phyloP scores from a whole-genome alignment of 2,888 invertebrate genomes.

The Acleris laterana region DNA sequence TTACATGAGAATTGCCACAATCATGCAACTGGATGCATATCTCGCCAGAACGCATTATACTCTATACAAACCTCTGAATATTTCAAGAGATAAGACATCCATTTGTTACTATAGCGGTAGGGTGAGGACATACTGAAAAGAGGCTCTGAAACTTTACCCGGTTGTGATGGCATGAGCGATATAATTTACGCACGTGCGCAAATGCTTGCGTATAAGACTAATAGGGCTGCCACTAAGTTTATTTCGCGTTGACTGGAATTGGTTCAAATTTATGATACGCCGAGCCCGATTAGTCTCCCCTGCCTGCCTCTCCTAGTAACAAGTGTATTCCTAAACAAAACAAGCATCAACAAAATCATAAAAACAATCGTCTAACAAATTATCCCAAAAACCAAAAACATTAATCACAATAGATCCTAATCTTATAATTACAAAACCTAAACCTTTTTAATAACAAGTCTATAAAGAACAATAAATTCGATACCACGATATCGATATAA shows the following conservation, averaged over 20 bases:
- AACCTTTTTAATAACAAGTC: slow-evolving; percentile 40
- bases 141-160: too few species aligned
- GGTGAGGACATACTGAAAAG: background rate
- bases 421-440: slow-evolving; percentile 43
- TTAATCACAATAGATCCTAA: slow-evolving; percentile 40
- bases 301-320: too few species aligned
- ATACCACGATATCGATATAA: slow-evolving; percentile 51
- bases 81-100: slow-evolving; percentile 28
- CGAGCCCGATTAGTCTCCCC: too few species aligned
- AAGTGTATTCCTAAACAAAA: too few species aligned
- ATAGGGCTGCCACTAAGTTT: too few species aligned
- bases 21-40: slow-evolving; percentile 60
- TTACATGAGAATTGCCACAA: slow-evolving; percentile 64
- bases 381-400: slow-evolving; percentile 38
- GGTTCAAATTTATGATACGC: too few species aligned
- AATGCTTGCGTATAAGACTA: too few species aligned
- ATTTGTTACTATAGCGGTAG: background rate
- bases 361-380: slow-evolving; percentile 29
- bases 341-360: background rate
- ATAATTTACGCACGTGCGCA: too few species aligned
- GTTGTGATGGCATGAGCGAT: too few species aligned
- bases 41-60: slow-evolving; percentile 48
- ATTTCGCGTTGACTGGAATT: too few species aligned
- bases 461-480: slow-evolving; percentile 23
- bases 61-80: slow-evolving; percentile 40